Base-by-base conservation (phyloP, 2,797 vertebrate species). In the Cyprinella venusta region DNA sequence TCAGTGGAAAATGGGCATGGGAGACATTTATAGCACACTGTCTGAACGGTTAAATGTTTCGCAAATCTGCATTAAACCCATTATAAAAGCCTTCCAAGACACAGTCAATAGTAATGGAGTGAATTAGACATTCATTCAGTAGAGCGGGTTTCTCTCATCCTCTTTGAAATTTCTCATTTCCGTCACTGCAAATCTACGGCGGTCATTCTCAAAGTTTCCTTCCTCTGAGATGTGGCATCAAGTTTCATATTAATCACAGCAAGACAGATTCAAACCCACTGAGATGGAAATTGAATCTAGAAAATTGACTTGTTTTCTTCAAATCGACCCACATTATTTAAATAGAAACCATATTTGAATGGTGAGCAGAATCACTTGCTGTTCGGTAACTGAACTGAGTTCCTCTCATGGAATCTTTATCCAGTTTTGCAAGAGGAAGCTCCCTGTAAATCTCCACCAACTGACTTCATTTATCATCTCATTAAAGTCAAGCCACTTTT, bases 301-400 rank as follows among this genome's bases (percentile, higher is more conserved):
- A 52, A 54, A 67, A 79, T 68, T 40, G 18, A 50, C 76, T 56
- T 77, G 48, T 61, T 76, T 81, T 40, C 45, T 54, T 72, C 18
- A 24, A 75, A 52, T 83, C 33, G 69, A 65, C n/a, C 56, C 38
- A 48, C 30, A 36, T n/a, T 16, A 68, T 68, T 68, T 79, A 79
- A 52, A 67, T 38, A 54, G 30, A 68, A 79, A 65, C 59, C 76
- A 78, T 33, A 64, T 64, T 38, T 54, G 63, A 79, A 63, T 63
- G 8, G 15, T 24, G 74, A 76, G 75, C 24, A 0, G 21, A 21
- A 63, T 63, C 56, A 86, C 88, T 90, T 86, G 81, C 69, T 72
- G 48, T 74, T 54, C 36, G 70, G 30, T 52, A 87, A 88, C 89
- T 91, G 90, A 82, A 82, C 90, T 10, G 9, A 36, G 48, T 33